Evolutionary conservation across 1,140 invertebrate genomes (phyloP).

Genomic region (Choristoneura fumiferana): DNA sequence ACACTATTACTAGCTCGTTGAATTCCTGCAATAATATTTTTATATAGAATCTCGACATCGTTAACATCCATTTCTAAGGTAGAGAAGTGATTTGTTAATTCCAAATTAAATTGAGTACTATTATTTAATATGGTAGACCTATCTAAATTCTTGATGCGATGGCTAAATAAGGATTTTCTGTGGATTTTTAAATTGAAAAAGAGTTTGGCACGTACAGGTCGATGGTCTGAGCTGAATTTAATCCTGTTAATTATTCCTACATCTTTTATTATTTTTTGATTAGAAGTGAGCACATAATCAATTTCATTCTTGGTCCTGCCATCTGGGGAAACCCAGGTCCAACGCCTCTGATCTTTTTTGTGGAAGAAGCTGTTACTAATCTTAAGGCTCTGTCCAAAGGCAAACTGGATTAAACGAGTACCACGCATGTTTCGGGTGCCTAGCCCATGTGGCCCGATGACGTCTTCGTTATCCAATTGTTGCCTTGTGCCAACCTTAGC

Average conservation of each 20-base stretch:
- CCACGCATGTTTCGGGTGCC: background rate
- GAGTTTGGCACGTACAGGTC: too few species aligned
- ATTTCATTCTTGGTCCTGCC: background rate
- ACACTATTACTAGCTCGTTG: too few species aligned
- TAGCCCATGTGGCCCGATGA: too few species aligned
- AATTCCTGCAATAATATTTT: too few species aligned
- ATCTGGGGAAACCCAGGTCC: constrained; percentile 10
- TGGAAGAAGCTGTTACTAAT: constrained; percentile 22
- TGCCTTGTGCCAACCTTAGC: constrained; percentile 21
- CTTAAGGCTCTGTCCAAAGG: too few species aligned
- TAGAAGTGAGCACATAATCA: background rate
- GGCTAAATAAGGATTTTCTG: background rate
- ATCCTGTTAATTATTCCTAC: background rate
- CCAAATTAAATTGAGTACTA: too few species aligned
- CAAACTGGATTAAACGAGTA: constrained; percentile 13
- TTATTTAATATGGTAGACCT: too few species aligned
- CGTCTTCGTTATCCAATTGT: constrained; percentile 5
- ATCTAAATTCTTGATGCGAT: too few species aligned
- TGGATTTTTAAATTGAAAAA: constrained; percentile 3
- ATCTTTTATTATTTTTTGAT: background rate
- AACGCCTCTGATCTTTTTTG: constrained; percentile 3
- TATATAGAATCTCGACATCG: too few species aligned
- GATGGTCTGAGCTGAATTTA: background rate
- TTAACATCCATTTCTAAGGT: too few species aligned
- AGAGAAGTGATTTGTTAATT: too few species aligned